Percentiles rank a stretch among this genome's conserved stretches.
Conservation (phyloP, 2,888 invertebrate genomes). For the Caenorhabditis sulstoni region DNA sequence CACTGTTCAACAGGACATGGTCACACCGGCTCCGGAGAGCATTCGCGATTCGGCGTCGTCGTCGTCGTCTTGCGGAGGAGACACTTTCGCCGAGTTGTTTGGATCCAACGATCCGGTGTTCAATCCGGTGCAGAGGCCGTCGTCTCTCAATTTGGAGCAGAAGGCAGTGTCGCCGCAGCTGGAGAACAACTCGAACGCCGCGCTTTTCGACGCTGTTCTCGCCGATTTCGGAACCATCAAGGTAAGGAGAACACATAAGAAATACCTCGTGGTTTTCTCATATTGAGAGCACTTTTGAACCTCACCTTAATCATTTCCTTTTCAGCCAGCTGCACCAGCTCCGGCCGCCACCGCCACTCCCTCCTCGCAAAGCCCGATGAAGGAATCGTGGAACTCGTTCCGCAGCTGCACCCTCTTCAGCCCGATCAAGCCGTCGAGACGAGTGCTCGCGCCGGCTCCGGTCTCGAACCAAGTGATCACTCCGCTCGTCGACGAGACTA, state of each 20-base stretch:
- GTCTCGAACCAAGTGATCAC: constrained; percentile 12
- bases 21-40: constrained; percentile 13
- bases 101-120: constrained; percentile 18
- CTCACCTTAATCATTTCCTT: neutral
- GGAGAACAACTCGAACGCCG: constrained; percentile 22
- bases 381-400: constrained; percentile 49
- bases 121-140: constrained; percentile 43
- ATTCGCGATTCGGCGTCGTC: constrained; percentile 21
- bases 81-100: constrained; percentile 31
- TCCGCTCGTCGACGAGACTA: constrained; percentile 31
- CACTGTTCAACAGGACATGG: constrained; percentile 61
- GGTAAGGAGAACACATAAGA: neutral
- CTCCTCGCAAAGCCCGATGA: constrained; percentile 35
- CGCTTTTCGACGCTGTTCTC: constrained; percentile 19
- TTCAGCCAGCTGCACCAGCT: constrained; percentile 6
- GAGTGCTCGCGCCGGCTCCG: constrained; percentile 7
- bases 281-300: no score
- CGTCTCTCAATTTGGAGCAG: constrained; percentile 43
- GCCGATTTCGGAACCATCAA: constrained; percentile 15
- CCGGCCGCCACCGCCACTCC: neutral
- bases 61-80: constrained; percentile 20
- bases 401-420: constrained; percentile 50
- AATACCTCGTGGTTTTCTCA: no score
- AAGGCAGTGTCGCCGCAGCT: constrained; percentile 39
- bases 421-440: constrained; percentile 46